These are phyloP conservation scores for Lonchura striata DNA, from an alignment of 2,113 vertebrate genomes.

Conservation along the genomic window DNA sequence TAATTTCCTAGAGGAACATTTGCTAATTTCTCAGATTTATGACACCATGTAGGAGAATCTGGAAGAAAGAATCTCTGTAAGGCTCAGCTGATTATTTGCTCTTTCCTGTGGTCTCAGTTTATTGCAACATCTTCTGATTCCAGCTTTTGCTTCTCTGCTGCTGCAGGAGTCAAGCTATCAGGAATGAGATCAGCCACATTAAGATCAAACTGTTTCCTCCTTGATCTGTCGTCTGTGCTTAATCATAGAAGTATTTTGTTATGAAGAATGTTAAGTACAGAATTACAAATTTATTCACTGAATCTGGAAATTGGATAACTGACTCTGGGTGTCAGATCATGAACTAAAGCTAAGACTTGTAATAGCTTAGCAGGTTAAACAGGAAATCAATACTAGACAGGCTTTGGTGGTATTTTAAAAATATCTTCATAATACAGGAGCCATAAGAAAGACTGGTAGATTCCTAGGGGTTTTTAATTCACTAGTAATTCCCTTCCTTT, in stretches of 20 bases:
- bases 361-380: conserved; percentile 25
- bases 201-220: background rate
- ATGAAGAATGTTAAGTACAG: background rate
- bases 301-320: background rate
- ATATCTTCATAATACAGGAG: background rate
- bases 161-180: background rate
- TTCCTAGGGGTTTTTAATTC: background rate
- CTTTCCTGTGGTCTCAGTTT: background rate
- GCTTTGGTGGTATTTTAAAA: background rate
- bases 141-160: background rate
- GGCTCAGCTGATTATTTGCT: background rate
- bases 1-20: background rate
- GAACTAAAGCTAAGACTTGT: background rate
- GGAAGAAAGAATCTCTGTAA: background rate
- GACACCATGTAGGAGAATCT: background rate
- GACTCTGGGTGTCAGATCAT: background rate
- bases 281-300: background rate
- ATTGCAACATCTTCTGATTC: background rate
- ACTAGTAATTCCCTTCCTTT: background rate
- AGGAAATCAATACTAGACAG: background rate
- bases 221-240: background rate
- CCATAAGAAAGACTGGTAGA: background rate
- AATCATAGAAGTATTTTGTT: background rate
- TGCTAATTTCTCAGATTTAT: background rate
- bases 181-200: background rate